Conservation (phyloP, 2,797 vertebrate genomes). For the Melanotaenia maccullochi region DNA sequence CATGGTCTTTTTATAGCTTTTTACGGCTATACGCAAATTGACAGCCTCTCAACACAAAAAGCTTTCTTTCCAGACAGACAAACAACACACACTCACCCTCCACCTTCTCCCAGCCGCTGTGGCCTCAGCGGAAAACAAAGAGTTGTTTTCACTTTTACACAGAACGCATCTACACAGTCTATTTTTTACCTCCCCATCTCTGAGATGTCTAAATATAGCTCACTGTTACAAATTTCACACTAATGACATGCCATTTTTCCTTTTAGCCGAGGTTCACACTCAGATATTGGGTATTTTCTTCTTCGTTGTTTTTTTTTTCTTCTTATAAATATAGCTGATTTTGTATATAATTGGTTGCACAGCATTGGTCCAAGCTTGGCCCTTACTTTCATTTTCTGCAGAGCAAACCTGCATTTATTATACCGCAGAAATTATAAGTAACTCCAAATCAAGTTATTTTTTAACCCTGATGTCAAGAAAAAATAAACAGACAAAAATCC, state of each 20-base stretch:
- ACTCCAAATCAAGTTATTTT: neutral
- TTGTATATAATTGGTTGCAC: neutral
- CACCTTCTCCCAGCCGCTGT: slow-evolving; percentile 20
- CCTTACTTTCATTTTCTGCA: neutral
- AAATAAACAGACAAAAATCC: too few species aligned
- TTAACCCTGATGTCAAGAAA: too few species aligned
- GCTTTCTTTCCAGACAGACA: slow-evolving; percentile 25
- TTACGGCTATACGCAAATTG: slow-evolving; percentile 51
- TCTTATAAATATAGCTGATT: too few species aligned
- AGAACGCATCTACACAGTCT: slow-evolving; percentile 8
- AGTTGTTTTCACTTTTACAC: slow-evolving; percentile 27
- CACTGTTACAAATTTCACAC: slow-evolving; percentile 26
- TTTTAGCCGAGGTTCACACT: neutral
- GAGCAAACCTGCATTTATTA: neutral
- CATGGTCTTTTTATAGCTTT: slow-evolving; percentile 48
- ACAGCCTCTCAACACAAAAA: slow-evolving; percentile 40
- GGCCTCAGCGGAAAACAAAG: slow-evolving; percentile 47
- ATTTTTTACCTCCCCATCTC: slow-evolving; percentile 66
- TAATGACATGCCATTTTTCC: neutral
- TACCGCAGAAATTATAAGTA: neutral
- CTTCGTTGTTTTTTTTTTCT: neutral
- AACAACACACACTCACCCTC: slow-evolving; percentile 6
- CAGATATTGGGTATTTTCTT: neutral
- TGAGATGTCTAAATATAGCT: slow-evolving; percentile 41
- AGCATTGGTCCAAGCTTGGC: neutral